phyloP scores from a whole-genome alignment of 2,888 invertebrate species.

The Acanthosepion esculentum region DNA sequence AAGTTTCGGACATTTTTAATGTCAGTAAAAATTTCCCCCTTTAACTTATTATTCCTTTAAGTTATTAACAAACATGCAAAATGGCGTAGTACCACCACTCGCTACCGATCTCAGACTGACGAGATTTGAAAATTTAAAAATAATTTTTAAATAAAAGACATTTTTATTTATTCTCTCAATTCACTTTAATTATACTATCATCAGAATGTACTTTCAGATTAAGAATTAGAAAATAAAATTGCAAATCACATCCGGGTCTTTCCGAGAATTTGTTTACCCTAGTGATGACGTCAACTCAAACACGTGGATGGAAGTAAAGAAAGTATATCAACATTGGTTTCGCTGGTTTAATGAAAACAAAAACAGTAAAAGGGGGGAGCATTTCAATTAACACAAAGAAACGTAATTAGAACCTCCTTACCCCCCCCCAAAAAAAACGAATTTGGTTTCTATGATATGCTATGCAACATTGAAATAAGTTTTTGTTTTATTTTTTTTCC shows the following conservation, averaged over 20 bases:
- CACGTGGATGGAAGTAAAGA: slow-evolving; percentile 37
- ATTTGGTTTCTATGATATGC: too few species aligned
- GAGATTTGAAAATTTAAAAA: background rate
- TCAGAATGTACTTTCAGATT: background rate
- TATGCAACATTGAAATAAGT: too few species aligned
- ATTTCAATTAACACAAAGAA: too few species aligned
- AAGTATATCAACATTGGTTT: background rate
- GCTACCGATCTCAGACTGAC: slow-evolving; percentile 24
- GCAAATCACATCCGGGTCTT: background rate
- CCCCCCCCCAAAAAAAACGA: too few species aligned
- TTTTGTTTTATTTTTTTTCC: too few species aligned
- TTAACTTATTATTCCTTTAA: slow-evolving; percentile 40
- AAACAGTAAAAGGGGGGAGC: too few species aligned
- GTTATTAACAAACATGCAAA: slow-evolving; percentile 43
- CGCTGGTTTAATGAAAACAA: too few species aligned
- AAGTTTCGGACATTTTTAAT: slow-evolving; percentile 45
- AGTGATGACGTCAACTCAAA: slow-evolving; percentile 45
- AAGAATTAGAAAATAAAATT: background rate
- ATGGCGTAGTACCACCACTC: slow-evolving; percentile 42
- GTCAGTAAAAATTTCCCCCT: slow-evolving; percentile 35
- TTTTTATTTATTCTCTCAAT: background rate
- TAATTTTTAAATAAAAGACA: background rate
- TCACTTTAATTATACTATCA: background rate
- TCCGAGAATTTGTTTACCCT: slow-evolving; percentile 40
- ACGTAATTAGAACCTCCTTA: too few species aligned